A percentile compares a stretch with the other conserved stretches of the same genome.
phyloP scores from a whole-genome alignment of 2,797 vertebrate genomes.

The Luscinia luscinia region DNA sequence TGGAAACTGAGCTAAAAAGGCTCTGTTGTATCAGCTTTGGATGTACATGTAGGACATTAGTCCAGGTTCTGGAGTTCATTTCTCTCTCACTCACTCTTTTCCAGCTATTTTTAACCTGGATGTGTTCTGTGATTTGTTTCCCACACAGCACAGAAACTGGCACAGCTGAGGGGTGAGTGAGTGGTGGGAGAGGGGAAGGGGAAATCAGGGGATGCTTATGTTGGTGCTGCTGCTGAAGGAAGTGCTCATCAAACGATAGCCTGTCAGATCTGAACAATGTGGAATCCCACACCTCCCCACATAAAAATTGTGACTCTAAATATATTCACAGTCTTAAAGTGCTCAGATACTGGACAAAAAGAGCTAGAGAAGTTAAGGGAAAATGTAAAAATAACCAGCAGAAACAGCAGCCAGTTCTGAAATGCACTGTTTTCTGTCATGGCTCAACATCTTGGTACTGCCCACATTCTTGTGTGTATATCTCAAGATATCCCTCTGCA shows the following conservation, averaged over 20 bases:
- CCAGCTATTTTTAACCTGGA: slow-evolving; percentile 61
- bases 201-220: background rate
- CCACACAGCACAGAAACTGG: background rate
- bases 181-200: background rate
- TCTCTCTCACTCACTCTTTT: slow-evolving; percentile 6
- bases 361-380: background rate
- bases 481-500: background rate
- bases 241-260: background rate
- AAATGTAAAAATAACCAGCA: background rate
- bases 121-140: slow-evolving; percentile 32
- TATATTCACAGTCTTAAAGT: background rate
- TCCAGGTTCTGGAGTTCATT: slow-evolving; percentile 44
- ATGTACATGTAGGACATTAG: background rate
- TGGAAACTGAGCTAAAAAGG: background rate
- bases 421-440: background rate
- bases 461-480: background rate
- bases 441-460: background rate
- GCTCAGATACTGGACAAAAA: background rate
- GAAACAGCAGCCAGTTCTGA: background rate
- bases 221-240: background rate
- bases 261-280: background rate
- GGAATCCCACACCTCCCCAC: background rate
- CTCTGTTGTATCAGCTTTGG: background rate
- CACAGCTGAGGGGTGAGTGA: slow-evolving; percentile 21
- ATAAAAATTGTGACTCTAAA: background rate